A percentile compares a stretch with the other conserved stretches of the same genome.
phyloP scores from a whole-genome alignment of 2,113 vertebrate species.

The Amphiprion ocellaris region DNA sequence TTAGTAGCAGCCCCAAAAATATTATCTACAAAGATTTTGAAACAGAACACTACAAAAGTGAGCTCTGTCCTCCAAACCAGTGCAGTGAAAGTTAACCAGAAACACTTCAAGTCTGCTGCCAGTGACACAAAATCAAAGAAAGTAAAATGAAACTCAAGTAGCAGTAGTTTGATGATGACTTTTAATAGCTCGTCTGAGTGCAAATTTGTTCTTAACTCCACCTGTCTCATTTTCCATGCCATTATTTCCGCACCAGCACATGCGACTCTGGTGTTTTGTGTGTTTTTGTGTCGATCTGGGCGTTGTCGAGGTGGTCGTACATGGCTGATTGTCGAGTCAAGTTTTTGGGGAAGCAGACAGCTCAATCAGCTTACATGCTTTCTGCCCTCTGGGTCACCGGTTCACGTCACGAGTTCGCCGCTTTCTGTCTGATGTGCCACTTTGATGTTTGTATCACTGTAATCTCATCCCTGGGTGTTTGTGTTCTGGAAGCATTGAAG shows the following conservation, averaged over 20 bases:
- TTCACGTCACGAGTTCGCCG: slow-evolving; percentile 46
- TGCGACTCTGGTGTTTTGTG: neutral
- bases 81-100: too few relatives aligned
- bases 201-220: too few relatives aligned
- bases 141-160: neutral
- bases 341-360: slow-evolving; percentile 52
- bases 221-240: too few relatives aligned
- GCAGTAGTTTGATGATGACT: neutral
- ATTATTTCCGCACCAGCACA: neutral
- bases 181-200: neutral
- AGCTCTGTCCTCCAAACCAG: too few relatives aligned
- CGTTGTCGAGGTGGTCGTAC: slow-evolving; percentile 13
- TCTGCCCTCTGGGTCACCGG: slow-evolving; percentile 44
- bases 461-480: slow-evolving; percentile 53
- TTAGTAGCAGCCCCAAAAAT: too few relatives aligned
- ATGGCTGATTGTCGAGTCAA: slow-evolving; percentile 39
- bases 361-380: slow-evolving; percentile 61
- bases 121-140: too few relatives aligned
- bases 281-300: slow-evolving; percentile 1
- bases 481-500: slow-evolving; percentile 53
- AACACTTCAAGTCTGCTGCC: too few relatives aligned
- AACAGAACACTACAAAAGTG: neutral
- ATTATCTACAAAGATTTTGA: neutral
- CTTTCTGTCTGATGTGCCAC: slow-evolving; percentile 66
- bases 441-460: slow-evolving; percentile 79